phyloP scores from a whole-genome alignment of 2,797 vertebrate genomes.

The Morelia viridis region DNA sequence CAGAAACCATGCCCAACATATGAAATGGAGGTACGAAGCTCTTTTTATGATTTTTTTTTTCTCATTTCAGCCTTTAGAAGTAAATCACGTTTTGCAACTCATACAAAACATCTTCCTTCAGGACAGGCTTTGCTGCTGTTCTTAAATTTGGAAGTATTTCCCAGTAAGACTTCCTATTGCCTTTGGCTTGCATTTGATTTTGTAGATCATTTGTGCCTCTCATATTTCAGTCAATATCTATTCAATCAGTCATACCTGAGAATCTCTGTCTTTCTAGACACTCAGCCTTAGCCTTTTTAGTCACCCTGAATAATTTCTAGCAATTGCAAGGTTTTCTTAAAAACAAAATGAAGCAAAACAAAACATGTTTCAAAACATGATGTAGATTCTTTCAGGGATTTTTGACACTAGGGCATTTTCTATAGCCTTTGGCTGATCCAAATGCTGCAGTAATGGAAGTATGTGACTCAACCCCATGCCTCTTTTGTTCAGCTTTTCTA shows the following conservation, averaged over 20 bases:
- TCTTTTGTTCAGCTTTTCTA: slow-evolving; percentile 12
- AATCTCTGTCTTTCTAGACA: slow-evolving; percentile 27
- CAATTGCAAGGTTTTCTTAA: slow-evolving; percentile 13
- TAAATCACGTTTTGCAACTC: background rate
- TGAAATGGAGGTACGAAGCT: background rate
- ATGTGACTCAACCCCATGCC: slow-evolving; percentile 3
- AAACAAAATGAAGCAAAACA: slow-evolving; percentile 4
- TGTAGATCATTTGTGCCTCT: slow-evolving; percentile 29
- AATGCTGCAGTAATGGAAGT: slow-evolving; percentile 1
- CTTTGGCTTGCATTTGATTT: slow-evolving; percentile 29
- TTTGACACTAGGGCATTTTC: background rate
- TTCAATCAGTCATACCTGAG: slow-evolving; percentile 32
- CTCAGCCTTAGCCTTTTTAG: background rate
- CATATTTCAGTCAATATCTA: slow-evolving; percentile 18
- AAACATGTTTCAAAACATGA: slow-evolving; percentile 2
- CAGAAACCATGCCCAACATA: background rate
- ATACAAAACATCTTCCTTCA: slow-evolving; percentile 10
- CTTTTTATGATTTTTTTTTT: background rate
- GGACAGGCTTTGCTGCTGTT: background rate
- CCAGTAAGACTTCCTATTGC: background rate
- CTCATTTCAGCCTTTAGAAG: background rate
- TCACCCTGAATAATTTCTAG: slow-evolving; percentile 16
- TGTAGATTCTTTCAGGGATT: background rate
- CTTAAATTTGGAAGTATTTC: slow-evolving; percentile 1
- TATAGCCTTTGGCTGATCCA: background rate